Conservation (phyloP, 2,113 vertebrate genomes). For the Eubucco bourcierii region DNA sequence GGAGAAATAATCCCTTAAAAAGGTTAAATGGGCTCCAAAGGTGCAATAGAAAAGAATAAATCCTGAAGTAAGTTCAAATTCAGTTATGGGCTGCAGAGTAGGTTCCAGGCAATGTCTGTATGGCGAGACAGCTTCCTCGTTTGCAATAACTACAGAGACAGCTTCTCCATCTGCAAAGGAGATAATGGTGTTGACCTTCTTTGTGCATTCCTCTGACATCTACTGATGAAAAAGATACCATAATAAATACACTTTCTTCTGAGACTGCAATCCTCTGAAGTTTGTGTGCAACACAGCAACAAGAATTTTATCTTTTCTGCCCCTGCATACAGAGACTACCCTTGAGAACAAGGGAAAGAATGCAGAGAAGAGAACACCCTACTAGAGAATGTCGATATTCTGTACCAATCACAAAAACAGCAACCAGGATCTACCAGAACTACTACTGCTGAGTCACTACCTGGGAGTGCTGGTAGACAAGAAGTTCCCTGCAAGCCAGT, state of each 20-base stretch:
- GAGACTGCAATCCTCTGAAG: background rate
- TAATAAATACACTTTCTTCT: constrained; percentile 12
- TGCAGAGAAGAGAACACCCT: background rate
- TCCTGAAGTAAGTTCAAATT: constrained; percentile 51
- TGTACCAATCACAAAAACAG: background rate
- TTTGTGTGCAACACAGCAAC: background rate
- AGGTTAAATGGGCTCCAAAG: constrained; percentile 50
- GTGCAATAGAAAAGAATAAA: constrained; percentile 52
- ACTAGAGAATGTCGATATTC: background rate
- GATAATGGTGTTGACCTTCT: constrained; percentile 58
- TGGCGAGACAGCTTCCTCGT: constrained; percentile 8
- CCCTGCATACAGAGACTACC: background rate
- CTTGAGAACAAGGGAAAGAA: background rate
- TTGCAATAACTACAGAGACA: constrained; percentile 29
- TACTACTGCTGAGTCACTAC: background rate
- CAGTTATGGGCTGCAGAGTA: background rate
- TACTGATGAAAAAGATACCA: constrained; percentile 10
- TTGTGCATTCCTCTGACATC: constrained; percentile 13
- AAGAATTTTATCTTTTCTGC: background rate
- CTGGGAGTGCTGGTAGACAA: too few species aligned
- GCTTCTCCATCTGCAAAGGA: constrained; percentile 19
- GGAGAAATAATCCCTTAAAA: constrained; percentile 48
- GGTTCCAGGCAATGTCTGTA: background rate
- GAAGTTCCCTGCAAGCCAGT: too few species aligned
- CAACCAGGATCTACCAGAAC: background rate